A percentile compares a stretch with the other conserved stretches of the same genome.
These are phyloP conservation scores for Campylorhamphus procurvoides DNA, from an alignment of 2,113 vertebrate genomes.

Conservation along the genomic window DNA sequence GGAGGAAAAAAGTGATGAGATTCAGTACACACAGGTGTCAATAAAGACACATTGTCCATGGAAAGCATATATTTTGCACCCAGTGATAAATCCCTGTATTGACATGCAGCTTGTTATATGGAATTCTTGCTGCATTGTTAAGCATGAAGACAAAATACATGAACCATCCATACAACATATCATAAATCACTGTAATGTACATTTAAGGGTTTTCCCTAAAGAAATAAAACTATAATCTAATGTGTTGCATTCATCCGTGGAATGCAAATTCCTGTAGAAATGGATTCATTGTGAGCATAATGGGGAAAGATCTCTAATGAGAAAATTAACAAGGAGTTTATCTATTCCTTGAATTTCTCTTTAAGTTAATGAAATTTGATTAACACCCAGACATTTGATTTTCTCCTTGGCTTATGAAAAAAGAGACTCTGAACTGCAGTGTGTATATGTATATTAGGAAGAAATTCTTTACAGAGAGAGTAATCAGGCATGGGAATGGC, in stretches of 20 bases:
- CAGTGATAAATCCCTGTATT: neutral
- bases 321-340: neutral
- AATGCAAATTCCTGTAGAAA: constrained; percentile 1
- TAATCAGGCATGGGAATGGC: too few species aligned
- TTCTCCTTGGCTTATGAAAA: neutral
- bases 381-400: neutral
- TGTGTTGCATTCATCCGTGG: neutral
- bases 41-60: neutral
- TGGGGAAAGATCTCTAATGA: neutral
- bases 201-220: neutral
- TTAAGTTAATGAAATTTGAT: neutral
- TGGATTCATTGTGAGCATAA: neutral
- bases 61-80: neutral
- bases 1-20: neutral
- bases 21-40: neutral
- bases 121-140: neutral
- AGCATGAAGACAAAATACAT: neutral
- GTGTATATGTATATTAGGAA: neutral
- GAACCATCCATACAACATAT: neutral
- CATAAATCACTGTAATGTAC: neutral
- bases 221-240: neutral
- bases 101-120: neutral
- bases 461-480: too few species aligned
- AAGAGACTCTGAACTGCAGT: neutral
- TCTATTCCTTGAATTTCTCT: neutral